These are phyloP conservation scores for human (Homo sapiens) DNA, from an alignment of 2,113 vertebrate species.

Conservation along the genomic window DNA sequence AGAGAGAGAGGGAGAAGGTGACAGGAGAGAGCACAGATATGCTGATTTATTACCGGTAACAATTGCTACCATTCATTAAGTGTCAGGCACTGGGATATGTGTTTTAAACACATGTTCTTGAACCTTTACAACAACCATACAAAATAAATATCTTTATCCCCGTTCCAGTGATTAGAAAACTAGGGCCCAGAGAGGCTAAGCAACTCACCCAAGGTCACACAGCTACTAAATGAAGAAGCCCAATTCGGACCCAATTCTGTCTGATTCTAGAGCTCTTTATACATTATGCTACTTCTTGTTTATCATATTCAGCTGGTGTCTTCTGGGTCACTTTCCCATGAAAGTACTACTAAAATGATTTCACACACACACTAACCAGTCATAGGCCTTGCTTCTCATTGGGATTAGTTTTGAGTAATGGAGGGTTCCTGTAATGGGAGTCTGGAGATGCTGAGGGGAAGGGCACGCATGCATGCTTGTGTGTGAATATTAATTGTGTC, in stretches of 20 bases:
- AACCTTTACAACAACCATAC: not conserved
- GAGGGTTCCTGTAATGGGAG: not conserved
- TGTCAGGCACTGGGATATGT: not conserved
- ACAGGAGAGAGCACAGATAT: not conserved
- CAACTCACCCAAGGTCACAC: not conserved
- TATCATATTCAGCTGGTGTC: not conserved
- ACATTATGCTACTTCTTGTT: not conserved
- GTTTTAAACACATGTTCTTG: slow-evolving; percentile 5
- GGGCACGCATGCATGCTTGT: fast-evolving
- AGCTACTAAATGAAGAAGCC: not conserved
- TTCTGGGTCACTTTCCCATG: not conserved
- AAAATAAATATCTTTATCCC: not conserved
- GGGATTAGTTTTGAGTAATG: not conserved
- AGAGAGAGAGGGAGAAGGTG: not conserved
- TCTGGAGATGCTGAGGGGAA: not conserved
- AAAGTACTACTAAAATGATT: not conserved
- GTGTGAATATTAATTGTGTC: not conserved
- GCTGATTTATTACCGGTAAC: not conserved
- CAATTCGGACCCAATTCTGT: not conserved
- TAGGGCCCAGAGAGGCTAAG: not conserved
- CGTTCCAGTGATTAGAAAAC: not conserved
- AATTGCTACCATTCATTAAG: not conserved
- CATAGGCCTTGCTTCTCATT: not conserved
- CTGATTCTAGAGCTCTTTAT: not conserved
- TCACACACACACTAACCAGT: not conserved